These are phyloP conservation scores for Myiozetetes cayanensis DNA, from an alignment of 2,113 vertebrate species.

Conservation along the genomic window DNA sequence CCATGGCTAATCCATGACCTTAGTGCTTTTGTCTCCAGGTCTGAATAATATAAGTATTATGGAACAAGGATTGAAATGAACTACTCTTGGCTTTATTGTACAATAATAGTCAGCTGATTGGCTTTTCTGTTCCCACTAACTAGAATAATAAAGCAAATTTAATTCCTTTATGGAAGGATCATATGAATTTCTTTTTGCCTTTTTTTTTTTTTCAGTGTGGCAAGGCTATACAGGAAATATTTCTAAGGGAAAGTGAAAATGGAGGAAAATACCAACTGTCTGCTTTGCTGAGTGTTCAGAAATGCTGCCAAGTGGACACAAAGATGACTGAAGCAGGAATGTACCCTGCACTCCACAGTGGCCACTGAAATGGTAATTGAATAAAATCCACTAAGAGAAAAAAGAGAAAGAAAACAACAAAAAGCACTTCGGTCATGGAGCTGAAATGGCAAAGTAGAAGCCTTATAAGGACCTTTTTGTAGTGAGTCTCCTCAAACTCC, in stretches of 20 bases:
- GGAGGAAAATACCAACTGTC: not conserved
- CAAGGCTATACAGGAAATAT: not conserved
- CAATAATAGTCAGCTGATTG: slow-evolving; percentile 35
- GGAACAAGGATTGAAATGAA: slow-evolving; percentile 39
- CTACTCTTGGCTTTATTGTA: slow-evolving; percentile 50
- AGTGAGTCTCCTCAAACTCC: not conserved
- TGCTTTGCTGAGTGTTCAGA: not conserved
- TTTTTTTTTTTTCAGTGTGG: not conserved
- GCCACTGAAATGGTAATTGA: not conserved
- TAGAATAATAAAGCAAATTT: slow-evolving; percentile 23
- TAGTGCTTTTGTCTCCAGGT: slow-evolving; percentile 41
- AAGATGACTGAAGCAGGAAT: not conserved
- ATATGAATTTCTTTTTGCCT: not conserved
- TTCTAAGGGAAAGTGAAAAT: not conserved
- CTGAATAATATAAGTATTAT: slow-evolving; percentile 43
- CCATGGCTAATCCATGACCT: slow-evolving; percentile 71
- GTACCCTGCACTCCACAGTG: not conserved
- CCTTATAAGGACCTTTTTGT: not conserved
- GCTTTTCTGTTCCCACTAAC: slow-evolving; percentile 32
- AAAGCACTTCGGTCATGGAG: not conserved
- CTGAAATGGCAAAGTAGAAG: not conserved
- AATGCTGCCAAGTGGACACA: not conserved
- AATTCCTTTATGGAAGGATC: slow-evolving; percentile 29
- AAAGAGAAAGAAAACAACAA: not conserved
- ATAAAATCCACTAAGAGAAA: not conserved